Conservation (phyloP, 1,140 invertebrate species). For the Drosophila auraria region DNA sequence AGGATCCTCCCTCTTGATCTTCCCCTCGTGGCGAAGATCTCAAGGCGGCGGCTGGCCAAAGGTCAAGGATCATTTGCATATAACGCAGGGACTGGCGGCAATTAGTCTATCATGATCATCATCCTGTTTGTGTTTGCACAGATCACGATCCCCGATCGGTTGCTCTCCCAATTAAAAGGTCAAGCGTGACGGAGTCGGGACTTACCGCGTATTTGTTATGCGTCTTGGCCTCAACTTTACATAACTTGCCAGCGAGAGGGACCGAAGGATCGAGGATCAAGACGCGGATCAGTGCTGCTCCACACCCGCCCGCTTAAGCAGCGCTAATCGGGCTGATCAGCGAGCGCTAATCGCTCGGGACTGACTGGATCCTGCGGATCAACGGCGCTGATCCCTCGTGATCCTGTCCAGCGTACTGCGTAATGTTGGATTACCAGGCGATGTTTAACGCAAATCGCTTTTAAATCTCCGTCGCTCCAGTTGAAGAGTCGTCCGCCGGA, state of each 20-base stretch:
- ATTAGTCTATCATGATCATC: conserved; percentile 60
- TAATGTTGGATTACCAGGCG: conserved; percentile 73
- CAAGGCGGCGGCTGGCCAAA: conserved; percentile 41
- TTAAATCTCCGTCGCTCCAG: conserved; percentile 70
- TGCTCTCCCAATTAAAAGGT: conserved; percentile 69
- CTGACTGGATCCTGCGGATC: conserved; percentile 63
- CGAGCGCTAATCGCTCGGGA: conserved; percentile 50
- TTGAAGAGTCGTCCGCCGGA: conserved; percentile 32
- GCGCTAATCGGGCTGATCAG: conserved; percentile 72
- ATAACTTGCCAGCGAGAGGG: conserved; percentile 53
- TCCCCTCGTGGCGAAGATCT: conserved; percentile 29
- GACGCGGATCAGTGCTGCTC: conserved; percentile 49
- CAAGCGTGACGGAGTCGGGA: conserved; percentile 55
- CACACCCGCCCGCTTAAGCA: conserved; percentile 62
- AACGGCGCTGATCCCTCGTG: conserved; percentile 54
- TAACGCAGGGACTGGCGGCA: conserved; percentile 34
- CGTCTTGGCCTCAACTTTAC: conserved; percentile 71
- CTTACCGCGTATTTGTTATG: conserved; percentile 54
- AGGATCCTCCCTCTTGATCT: conserved; percentile 31
- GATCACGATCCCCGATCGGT: conserved; percentile 29
- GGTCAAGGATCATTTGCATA: conserved; percentile 60
- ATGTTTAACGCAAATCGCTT: conserved; percentile 67
- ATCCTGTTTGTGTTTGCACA: conserved; percentile 53
- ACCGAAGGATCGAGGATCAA: conserved; percentile 24
- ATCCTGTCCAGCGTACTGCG: conserved; percentile 56